Evolutionary conservation across 2,113 vertebrate genomes (phyloP).

Genomic region (Stegastes partitus): DNA sequence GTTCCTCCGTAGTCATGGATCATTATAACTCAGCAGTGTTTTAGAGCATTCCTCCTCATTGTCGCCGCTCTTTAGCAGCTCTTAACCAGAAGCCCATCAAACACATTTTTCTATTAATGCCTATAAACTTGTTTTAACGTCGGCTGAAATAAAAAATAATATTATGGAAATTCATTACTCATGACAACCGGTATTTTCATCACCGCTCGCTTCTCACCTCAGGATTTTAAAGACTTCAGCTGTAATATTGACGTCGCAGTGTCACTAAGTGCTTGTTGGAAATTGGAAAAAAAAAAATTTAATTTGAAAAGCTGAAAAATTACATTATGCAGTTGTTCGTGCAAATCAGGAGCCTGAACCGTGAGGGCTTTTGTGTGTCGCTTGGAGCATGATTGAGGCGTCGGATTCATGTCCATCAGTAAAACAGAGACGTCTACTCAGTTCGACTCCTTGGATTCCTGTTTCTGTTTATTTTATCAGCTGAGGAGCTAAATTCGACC

Average conservation of each 20-base stretch:
- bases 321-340: conserved; percentile 1
- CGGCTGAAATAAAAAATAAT: conserved; percentile 24
- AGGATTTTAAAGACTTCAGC: conserved; percentile 7
- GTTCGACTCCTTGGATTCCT: conserved; percentile 56
- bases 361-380: conserved; percentile 16
- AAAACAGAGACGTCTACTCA: conserved; percentile 53
- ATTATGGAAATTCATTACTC: conserved; percentile 39
- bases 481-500: conserved; percentile 54
- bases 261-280: background rate
- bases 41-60: conserved; percentile 56
- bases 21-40: conserved; percentile 76
- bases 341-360: conserved; percentile 3
- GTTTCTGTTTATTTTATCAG: conserved; percentile 64
- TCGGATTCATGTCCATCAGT: conserved; percentile 20
- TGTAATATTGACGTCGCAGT: conserved; percentile 3
- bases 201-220: background rate
- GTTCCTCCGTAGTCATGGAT: conserved; percentile 74
- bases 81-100: conserved; percentile 40
- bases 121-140: conserved; percentile 38
- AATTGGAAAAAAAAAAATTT: background rate
- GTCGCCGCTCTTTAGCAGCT: conserved; percentile 51
- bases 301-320: background rate
- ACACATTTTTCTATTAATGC: conserved; percentile 18
- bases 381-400: conserved; percentile 1
- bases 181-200: conserved; percentile 14